phyloP scores from a whole-genome alignment of 2,888 invertebrate genomes.

The Agrotis ipsilon region DNA sequence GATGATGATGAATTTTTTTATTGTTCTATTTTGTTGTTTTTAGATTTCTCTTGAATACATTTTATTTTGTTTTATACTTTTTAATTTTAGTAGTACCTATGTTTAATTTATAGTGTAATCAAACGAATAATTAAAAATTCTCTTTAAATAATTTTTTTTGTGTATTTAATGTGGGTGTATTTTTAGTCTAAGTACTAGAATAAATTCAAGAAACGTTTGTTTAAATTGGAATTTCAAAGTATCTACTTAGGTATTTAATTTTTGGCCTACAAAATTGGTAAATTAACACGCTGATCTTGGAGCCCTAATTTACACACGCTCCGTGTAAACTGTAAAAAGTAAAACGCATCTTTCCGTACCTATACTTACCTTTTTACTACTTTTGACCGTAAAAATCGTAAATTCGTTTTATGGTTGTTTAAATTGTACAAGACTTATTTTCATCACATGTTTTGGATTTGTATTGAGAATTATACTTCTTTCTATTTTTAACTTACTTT shows the following conservation, averaged over 20 bases:
- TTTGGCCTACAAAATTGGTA: no score
- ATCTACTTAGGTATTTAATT: no score
- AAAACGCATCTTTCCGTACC: constrained; percentile 42
- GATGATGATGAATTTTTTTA: no score
- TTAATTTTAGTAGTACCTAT: not conserved
- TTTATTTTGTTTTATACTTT: not conserved
- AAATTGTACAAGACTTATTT: constrained; percentile 48
- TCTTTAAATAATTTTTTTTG: no score
- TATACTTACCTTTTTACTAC: constrained; percentile 54
- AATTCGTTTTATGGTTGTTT: constrained; percentile 55
- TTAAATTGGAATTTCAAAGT: not conserved
- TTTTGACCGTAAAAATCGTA: constrained; percentile 59
- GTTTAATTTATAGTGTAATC: not conserved
- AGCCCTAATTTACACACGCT: constrained; percentile 43
- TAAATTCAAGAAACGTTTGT: not conserved
- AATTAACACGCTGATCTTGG: constrained; percentile 28
- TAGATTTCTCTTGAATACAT: not conserved
- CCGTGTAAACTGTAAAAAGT: constrained; percentile 53
- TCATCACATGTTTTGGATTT: constrained; percentile 30
- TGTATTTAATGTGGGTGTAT: not conserved
- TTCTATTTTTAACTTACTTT: not conserved
- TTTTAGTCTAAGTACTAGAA: not conserved
- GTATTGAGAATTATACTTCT: constrained; percentile 5
- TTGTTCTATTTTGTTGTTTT: not conserved
- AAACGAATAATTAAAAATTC: not conserved